Evolutionary conservation across 2,113 vertebrate species (phyloP), one percentile per base, ranked within the genome.

Genomic region (Rana temporaria): DNA sequence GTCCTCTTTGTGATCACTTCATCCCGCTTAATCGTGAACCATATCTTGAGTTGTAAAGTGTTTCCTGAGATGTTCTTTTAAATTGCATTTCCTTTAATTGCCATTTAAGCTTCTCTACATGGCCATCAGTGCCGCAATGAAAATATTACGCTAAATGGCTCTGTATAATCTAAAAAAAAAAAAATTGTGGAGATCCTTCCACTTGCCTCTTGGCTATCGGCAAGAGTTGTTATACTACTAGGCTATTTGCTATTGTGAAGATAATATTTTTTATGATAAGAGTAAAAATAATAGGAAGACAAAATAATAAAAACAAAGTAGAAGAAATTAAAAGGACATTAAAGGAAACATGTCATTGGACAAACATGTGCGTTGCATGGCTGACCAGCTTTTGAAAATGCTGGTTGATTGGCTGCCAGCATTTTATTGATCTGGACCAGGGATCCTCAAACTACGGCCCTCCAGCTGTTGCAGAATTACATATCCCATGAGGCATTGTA

Each of bases 31-130:
- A 16, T 15, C 42, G 52, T 65, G 55, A 57, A 32, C 42, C n/a
- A 48, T 59, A 18, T 52, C 53, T 38, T 57, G 30, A 24, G 55
- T 38, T 24, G 4, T 66, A 69, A 75, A 72, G 56, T 34, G 68
- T 22, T 75, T 73, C 16, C 20, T n/a, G 64, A 55, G 24, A 19
- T 18, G 19, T 73, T 62, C 15, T 14, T 18, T 11, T 30, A 30
- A 70, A 86, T 70, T 63, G 68, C 75, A 76, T 80, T 42, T 76
- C 59, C 78, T 83, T 70, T 73, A 69, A n/a, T 12, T 78, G n/a
- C 9, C 79, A 19, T 64, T 72, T 34, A 71, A 12, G 18, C 65
- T 30, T 2, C 38, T 26, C 5, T 42, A 32, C 52, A 76, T 73
- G 65, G 55, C 52, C 71, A 76, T 56, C 74, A 75, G 24, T 30